Evolutionary conservation across 2,888 invertebrate species (phyloP).

Genomic region (Elgonia sp.): DNA sequence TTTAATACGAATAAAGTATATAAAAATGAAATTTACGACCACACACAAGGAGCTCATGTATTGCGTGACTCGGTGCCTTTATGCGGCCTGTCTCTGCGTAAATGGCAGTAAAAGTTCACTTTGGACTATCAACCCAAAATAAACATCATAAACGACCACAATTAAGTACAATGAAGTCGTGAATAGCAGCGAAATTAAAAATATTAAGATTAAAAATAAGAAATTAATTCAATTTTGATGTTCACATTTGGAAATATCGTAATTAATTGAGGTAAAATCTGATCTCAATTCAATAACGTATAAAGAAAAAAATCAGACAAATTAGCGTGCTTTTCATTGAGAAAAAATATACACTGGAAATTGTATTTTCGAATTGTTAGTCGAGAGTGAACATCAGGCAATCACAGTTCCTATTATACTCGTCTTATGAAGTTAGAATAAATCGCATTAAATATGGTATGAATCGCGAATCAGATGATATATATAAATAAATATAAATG

Average conservation of each 20-base stretch:
- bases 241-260: not conserved
- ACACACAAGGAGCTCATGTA: constrained; percentile 28
- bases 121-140: constrained; percentile 38
- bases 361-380: constrained; percentile 47
- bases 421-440: constrained; percentile 28
- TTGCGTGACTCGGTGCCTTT: constrained; percentile 64
- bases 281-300: constrained; percentile 4
- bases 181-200: not conserved
- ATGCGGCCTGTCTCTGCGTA: constrained; percentile 55
- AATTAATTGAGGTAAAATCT: not conserved
- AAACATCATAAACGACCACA: not conserved
- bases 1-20: not conserved
- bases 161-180: not conserved
- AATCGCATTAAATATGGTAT: constrained; percentile 35
- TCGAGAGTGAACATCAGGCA: constrained; percentile 56
- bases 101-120: constrained; percentile 61
- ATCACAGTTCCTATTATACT: constrained; percentile 60
- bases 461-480: constrained; percentile 14
- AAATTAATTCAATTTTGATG: not conserved
- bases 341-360: constrained; percentile 7
- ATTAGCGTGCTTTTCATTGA: constrained; percentile 18
- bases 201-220: not conserved
- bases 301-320: not conserved
- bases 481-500: constrained; percentile 19
- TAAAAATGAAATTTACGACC: not conserved